Evolutionary conservation across 2,888 invertebrate species (phyloP), one percentile per base, ranked within the genome.

Genomic region (Xiphydria camelus): DNA sequence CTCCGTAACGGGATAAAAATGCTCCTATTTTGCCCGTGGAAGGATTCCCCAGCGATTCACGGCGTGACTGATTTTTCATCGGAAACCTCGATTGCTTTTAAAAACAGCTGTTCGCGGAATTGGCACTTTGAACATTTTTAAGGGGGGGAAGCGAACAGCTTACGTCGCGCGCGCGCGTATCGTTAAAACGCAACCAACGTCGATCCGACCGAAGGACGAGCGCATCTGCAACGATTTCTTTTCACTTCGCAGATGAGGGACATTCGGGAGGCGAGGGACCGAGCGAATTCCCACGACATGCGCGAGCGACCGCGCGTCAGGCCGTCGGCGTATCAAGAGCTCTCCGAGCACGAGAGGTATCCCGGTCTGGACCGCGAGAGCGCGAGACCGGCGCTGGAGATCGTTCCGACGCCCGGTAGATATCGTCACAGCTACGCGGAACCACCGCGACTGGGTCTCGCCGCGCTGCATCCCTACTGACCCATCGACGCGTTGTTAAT

Each of bases 261-360:
- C 19, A 59, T 64, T 38, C 62, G 70, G 38, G n/a, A n/a, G n/a
- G n/a, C n/a, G n/a, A n/a, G n/a, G n/a, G 68, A 69, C 36, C 59
- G 66, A 6, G 49, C 57, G 6, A 62, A 68, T 39, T 53, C 64
- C 38, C 58, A 65, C 18, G 72, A 72, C 17, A 41, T 64, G 18
- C 70, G 68, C 10, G 70, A 72, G 34, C 70, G 70, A 40, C 52
- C 63, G 40, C 67, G 75, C 2, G 61, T 58, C 12, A 64, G 70
- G 41, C 66, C 68, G 9, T 61, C 65, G 41, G 57, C 64, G 14
- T 82, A 81, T 58, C 78, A 78, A 40, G 82, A 82, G 55, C 65
- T 80, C 36, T 77, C 79, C 15, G 80, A 81, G 29, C 76, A 77
- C 55, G 81, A 81, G 49, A 73, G 82, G 58, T 81, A 80, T 57